Evolutionary conservation across 2,113 vertebrate species (phyloP), one percentile per base, ranked within the genome.

Genomic region (Oreocharis arfaki): DNA sequence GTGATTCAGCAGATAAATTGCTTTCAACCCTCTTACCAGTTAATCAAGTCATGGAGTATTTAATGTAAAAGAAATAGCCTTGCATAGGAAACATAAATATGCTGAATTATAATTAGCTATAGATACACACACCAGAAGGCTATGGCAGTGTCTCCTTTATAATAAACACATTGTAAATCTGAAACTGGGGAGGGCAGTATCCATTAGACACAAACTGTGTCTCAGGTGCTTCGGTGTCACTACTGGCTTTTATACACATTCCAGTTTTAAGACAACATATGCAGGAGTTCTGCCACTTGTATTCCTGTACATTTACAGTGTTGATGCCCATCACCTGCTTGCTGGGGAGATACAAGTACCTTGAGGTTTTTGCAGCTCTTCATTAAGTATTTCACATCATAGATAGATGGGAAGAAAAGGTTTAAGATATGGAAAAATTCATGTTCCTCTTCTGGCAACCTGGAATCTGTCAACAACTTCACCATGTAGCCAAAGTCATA

Each of bases 321-420:
- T 2, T 63, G 26, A 16, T 88, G 11, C 10, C 49, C 35, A 85
- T 10, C 42, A 22, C 13, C 65, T 26, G 30, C 64, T 49, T 84
- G 35, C 80, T 83, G 21, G 15, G n/a, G 37, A 83, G 23, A 90
- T n/a, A 18, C 2, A 44, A 79, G 13, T 98, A 99, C 99, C 99
- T 99, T 99, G 18, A 99, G 98, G 97, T 99, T 99, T 98, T 99
- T 99, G 97, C 99, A 99, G 98, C 99, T 99, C 98, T 99, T 99
- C 99, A 99, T 99, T 79, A 99, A 94, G 94, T 99, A 99, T 75
- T 99, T 99, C 60, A 99, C 99, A 57, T 99, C 99, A 78, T 99
- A 99, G 95, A 99, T 99, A 13, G 99, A 99, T 4, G 99, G 99
- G 81, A 99, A 99, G 96, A 99, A 99, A 89, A 99, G 98, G 96